Evolutionary conservation across 2,113 vertebrate genomes (phyloP).

Genomic region (Lophotis ruficrista): DNA sequence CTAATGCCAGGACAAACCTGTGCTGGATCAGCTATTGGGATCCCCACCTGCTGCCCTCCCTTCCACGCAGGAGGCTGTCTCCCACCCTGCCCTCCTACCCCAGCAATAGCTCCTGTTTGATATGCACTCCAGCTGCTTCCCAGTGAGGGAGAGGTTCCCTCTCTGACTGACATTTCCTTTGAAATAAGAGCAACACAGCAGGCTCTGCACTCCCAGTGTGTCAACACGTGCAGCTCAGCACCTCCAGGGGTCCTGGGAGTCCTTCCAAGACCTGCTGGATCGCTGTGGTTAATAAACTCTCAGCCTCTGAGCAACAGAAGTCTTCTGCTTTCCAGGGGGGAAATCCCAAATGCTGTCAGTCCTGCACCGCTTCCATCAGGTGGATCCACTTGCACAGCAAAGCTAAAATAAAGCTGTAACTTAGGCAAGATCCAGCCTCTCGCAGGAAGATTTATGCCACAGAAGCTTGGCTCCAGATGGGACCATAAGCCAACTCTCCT

Average conservation of each 20-base stretch:
- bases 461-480: not conserved
- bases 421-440: not conserved
- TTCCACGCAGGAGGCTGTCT: not conserved
- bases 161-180: constrained; percentile 25
- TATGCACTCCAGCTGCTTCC: not conserved
- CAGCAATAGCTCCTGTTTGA: not conserved
- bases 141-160: not conserved
- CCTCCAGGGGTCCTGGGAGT: constrained; percentile 68
- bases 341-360: not conserved
- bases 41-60: not conserved
- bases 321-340: not conserved
- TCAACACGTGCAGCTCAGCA: constrained; percentile 60
- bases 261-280: constrained; percentile 50
- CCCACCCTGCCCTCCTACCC: not conserved
- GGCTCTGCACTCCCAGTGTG: not conserved
- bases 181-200: constrained; percentile 12
- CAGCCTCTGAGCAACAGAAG: constrained; percentile 67
- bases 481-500: not conserved
- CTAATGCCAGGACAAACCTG: not conserved
- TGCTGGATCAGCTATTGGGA: not conserved
- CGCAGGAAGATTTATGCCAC: not conserved
- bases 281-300: constrained; percentile 74
- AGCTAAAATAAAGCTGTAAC: not conserved
- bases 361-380: not conserved
- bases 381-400: not conserved